Base-by-base conservation (phyloP, 2,888 invertebrate genomes). In the Drosophila setosimentum region DNA sequence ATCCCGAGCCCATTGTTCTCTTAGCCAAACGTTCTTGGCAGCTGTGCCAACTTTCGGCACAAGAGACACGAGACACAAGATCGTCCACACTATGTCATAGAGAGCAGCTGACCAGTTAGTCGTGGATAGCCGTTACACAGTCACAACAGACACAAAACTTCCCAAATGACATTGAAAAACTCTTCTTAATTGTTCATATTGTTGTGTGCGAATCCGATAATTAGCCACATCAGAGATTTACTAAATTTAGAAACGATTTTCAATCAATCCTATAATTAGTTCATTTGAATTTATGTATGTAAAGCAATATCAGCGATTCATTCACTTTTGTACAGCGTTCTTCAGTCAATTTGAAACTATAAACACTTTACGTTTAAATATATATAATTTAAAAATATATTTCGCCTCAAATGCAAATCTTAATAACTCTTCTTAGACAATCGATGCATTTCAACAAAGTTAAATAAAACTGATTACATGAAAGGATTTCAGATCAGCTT, bases 31-130 rank as follows among this genome's bases (percentile, higher is more conserved):
- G 51, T 54, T 73, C 68, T 49, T 32, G 70, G 82, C 87, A 87
- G 87, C 76, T 87, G 87, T 78, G 67, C 62, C 80, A 86, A 81
- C 83, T 72, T 77, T 78, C 78, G 75, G 76, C 82, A 80, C 83
- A 77, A 68, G 83, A 61, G 85, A 57, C 83, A 76, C 54, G 66
- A 51, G 59, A 45, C 71, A 45, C 71, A 55, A 57, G 24, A 29
- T 57, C 57, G 24, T 45, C 73, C 75, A 80, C 77, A 81, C 63
- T 70, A 64, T 71, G 60, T 62, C 50, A 63, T 29, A 67, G 49
- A 55, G 55, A 64, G 73, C 86, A 84, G 84, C 86, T 86, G 84
- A 84, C 78, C 83, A 62, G 60, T 53, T 29, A 40, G 16, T 10
- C 42, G 13, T 48, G 32, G 16, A 66, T 66, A 50, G 40, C 66